These are phyloP conservation scores for Lagocephalus sceleratus DNA, from an alignment of 2,797 vertebrate species.

Conservation along the genomic window DNA sequence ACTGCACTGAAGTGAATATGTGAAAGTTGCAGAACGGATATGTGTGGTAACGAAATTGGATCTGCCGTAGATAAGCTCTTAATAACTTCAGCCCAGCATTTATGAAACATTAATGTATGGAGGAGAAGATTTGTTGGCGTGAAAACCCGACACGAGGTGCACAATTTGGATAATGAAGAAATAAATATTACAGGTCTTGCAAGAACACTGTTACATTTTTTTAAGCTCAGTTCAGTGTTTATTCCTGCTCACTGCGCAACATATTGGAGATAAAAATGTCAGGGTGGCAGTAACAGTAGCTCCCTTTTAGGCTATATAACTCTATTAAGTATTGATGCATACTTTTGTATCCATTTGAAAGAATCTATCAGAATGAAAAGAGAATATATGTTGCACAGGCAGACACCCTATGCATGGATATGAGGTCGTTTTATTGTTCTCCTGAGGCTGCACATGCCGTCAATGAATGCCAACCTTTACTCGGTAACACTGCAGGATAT, in stretches of 20 bases:
- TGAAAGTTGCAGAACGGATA: conserved; percentile 61
- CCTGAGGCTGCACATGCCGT: conserved; percentile 20
- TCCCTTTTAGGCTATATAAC: conserved; percentile 42
- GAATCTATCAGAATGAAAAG: conserved; percentile 32
- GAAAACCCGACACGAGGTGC: conserved; percentile 31
- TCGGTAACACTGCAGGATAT: conserved; percentile 46
- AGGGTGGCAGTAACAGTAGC: conserved; percentile 22
- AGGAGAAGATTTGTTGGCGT: conserved; percentile 50
- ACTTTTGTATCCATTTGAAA: conserved; percentile 31
- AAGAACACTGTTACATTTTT: not conserved
- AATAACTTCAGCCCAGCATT: conserved; percentile 69
- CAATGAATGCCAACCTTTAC: conserved; percentile 30
- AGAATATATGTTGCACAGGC: conserved; percentile 42
- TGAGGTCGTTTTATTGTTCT: conserved; percentile 31
- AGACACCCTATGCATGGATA: conserved; percentile 35
- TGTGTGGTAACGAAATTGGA: conserved; percentile 73
- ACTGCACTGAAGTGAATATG: conserved; percentile 46
- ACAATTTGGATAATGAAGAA: conserved; percentile 33
- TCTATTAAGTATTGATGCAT: conserved; percentile 53
- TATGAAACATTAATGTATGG: conserved; percentile 78
- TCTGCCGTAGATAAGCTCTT: conserved; percentile 74
- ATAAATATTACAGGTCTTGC: no score
- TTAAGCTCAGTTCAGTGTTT: conserved; percentile 4
- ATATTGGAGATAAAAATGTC: conserved; percentile 10
- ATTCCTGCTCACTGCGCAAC: conserved; percentile 23